Conservation (phyloP, 2,888 invertebrate species). For the Sarcophaga carnaria region DNA sequence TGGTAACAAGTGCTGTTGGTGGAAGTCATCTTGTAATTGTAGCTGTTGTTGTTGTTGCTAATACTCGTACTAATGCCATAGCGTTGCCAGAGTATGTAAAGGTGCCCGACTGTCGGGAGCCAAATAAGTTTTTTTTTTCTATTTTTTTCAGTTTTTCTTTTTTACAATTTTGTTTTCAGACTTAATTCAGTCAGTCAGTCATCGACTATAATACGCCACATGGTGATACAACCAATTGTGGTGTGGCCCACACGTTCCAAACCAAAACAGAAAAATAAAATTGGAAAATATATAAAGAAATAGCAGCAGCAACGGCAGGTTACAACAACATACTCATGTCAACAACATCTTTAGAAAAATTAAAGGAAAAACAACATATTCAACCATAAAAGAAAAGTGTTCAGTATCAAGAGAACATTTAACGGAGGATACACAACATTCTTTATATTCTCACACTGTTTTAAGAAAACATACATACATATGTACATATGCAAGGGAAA, state of each 20-base stretch:
- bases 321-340: constrained; percentile 54
- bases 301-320: constrained; percentile 37
- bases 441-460: neutral
- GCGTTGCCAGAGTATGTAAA: constrained; percentile 69
- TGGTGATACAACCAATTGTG: constrained; percentile 60
- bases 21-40: neutral
- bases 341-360: constrained; percentile 60
- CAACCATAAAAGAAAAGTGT: constrained; percentile 63
- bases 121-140: constrained; percentile 75
- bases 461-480: neutral
- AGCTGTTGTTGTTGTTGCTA: constrained; percentile 40
- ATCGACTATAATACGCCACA: constrained; percentile 62
- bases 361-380: constrained; percentile 6
- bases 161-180: constrained; percentile 50
- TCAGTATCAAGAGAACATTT: constrained; percentile 51
- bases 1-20: constrained; percentile 42
- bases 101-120: constrained; percentile 85
- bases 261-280: constrained; percentile 53
- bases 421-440: neutral
- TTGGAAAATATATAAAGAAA: constrained; percentile 39
- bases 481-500: neutral
- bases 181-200: constrained; percentile 56
- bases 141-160: constrained; percentile 33
- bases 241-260: constrained; percentile 65
- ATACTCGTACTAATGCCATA: constrained; percentile 33